Evolutionary conservation across 2,113 vertebrate genomes (phyloP).

Genomic region (Rutilus rutilus): DNA sequence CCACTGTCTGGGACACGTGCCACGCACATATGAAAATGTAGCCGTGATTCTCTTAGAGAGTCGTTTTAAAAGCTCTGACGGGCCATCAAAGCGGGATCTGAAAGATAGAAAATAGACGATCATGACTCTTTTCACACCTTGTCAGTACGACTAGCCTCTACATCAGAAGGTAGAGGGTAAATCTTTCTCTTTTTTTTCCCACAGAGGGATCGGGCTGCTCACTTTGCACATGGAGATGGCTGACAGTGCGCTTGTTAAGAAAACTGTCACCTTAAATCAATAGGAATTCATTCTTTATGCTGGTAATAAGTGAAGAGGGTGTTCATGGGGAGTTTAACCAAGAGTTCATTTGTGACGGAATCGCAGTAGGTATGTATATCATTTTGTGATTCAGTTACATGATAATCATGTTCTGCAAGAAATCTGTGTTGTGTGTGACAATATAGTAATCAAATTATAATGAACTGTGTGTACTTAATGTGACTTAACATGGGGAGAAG

Average conservation of each 20-base stretch:
- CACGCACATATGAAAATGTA: constrained; percentile 68
- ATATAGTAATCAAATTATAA: not conserved
- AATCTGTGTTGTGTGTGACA: constrained; percentile 1
- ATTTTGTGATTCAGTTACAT: not conserved
- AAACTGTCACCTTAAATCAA: constrained; percentile 51
- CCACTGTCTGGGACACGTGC: constrained; percentile 59
- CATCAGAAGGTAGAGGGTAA: constrained; percentile 49
- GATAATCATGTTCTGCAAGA: not conserved
- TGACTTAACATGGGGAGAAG: not conserved
- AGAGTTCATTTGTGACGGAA: constrained; percentile 34
- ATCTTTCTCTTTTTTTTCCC: constrained; percentile 37
- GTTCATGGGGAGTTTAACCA: constrained; percentile 34
- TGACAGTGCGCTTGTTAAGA: constrained; percentile 35
- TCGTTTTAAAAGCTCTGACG: constrained; percentile 65
- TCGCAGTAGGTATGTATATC: not conserved
- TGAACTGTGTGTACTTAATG: not conserved
- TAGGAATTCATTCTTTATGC: constrained; percentile 45
- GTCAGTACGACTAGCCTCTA: constrained; percentile 67
- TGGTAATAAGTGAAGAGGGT: constrained; percentile 40
- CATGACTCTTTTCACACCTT: constrained; percentile 76
- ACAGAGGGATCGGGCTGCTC: constrained; percentile 47
- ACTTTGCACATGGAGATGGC: constrained; percentile 45
- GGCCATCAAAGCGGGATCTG: constrained; percentile 73
- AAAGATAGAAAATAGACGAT: constrained; percentile 69
- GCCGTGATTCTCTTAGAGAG: constrained; percentile 58